phyloP scores from a whole-genome alignment of 2,113 vertebrate genomes.

The Stictonetta naevosa region DNA sequence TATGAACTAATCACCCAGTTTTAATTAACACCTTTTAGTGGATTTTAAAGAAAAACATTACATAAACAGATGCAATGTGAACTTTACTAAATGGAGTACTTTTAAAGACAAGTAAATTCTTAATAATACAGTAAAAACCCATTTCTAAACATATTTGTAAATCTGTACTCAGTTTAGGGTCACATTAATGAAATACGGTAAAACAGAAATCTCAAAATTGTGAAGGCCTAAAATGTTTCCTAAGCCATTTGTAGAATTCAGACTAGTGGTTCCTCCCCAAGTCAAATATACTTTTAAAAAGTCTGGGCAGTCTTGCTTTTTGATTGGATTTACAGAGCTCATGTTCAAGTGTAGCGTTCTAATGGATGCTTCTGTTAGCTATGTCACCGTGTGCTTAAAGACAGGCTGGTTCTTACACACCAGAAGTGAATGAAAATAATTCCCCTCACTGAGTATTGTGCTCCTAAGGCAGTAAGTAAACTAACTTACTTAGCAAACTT shows the following conservation, averaged over 20 bases:
- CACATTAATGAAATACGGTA: background rate
- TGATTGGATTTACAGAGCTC: background rate
- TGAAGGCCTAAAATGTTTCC: background rate
- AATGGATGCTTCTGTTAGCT: background rate
- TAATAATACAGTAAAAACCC: background rate
- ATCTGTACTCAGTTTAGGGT: background rate
- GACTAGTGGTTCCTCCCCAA: background rate
- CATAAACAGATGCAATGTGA: slow-evolving; percentile 33
- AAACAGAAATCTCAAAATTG: background rate
- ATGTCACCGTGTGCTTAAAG: background rate
- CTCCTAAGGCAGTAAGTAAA: background rate
- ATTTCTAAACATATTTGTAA: background rate
- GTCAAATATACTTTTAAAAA: background rate
- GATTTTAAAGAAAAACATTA: slow-evolving; percentile 48
- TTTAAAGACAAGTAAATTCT: background rate
- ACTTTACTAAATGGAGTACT: background rate
- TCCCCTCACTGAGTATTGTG: accelerated
- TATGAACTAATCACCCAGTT: slow-evolving; percentile 43
- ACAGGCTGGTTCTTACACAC: background rate
- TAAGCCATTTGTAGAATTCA: background rate
- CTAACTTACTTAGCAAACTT: background rate
- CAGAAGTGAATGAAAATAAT: background rate
- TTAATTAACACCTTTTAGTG: slow-evolving; percentile 64
- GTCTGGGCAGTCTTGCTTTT: background rate
- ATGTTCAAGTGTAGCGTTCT: background rate